phyloP scores from a whole-genome alignment of 2,113 vertebrate species.

The Telmatochromis bifrenatus region DNA sequence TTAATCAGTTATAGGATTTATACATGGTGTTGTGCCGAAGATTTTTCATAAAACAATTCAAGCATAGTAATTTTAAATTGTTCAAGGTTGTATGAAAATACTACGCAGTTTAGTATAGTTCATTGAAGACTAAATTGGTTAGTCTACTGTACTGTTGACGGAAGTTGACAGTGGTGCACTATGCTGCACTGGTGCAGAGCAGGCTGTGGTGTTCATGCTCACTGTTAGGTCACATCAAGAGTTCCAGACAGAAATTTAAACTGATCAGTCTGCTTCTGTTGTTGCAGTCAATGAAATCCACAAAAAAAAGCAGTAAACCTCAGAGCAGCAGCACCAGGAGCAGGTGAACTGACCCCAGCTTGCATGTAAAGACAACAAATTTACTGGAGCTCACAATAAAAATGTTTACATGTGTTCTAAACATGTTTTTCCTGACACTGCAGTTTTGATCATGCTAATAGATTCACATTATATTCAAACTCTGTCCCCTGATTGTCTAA shows the following conservation, averaged over 20 bases:
- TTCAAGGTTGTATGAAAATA: accelerated
- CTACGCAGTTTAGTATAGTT: background rate
- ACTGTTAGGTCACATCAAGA: background rate
- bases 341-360: background rate
- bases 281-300: background rate
- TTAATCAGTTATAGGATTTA: background rate
- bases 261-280: background rate
- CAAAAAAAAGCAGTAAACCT: background rate
- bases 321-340: background rate
- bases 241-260: background rate
- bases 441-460: background rate
- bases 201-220: background rate
- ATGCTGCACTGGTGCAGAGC: background rate
- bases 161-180: background rate
- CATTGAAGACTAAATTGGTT: background rate
- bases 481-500: background rate
- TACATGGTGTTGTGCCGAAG: background rate
- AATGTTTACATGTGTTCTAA: background rate
- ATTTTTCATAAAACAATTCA: background rate
- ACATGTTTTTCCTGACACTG: background rate
- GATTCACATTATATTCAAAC: background rate
- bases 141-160: background rate
- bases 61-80: background rate
- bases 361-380: background rate
- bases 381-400: accelerated